phyloP scores from a whole-genome alignment of 2,888 invertebrate species.

The Drosophila atroscutellata region DNA sequence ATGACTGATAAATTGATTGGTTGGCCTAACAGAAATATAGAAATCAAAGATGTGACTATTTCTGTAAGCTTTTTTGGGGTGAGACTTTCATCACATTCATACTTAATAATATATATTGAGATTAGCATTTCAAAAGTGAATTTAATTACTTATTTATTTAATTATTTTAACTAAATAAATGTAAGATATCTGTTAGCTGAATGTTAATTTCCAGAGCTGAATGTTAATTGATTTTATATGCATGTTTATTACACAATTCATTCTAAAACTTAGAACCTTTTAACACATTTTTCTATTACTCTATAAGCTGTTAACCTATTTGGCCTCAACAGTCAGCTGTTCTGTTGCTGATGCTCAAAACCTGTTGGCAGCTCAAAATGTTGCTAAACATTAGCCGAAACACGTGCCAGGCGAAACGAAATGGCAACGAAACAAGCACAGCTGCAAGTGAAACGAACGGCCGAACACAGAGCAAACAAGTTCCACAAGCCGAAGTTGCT shows the following conservation, averaged over 20 bases:
- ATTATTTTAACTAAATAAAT: background rate
- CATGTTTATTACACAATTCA: background rate
- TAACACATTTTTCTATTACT: background rate
- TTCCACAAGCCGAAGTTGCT: slow-evolving; percentile 52
- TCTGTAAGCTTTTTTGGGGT: background rate
- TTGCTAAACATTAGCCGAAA: slow-evolving; percentile 41
- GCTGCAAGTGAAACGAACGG: slow-evolving; percentile 22
- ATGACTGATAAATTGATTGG: background rate
- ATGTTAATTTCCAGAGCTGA: background rate
- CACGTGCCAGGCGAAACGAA: slow-evolving; percentile 37
- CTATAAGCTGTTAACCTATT: background rate
- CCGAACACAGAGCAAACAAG: slow-evolving; percentile 20
- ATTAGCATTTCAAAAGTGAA: background rate
- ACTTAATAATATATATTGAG: background rate
- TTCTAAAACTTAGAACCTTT: background rate
- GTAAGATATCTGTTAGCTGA: background rate
- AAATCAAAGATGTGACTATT: background rate
- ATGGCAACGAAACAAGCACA: slow-evolving; percentile 40
- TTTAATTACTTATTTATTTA: background rate
- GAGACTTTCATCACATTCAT: background rate
- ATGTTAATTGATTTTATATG: background rate
- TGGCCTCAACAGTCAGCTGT: slow-evolving; percentile 20
- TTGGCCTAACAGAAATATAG: too few relatives aligned
- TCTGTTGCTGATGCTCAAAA: slow-evolving; percentile 24
- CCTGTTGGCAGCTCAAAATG: slow-evolving; percentile 55